Percentiles rank a stretch among this genome's conserved stretches.
phyloP scores from a whole-genome alignment of 2,113 vertebrate genomes.

The Butorides virescens region DNA sequence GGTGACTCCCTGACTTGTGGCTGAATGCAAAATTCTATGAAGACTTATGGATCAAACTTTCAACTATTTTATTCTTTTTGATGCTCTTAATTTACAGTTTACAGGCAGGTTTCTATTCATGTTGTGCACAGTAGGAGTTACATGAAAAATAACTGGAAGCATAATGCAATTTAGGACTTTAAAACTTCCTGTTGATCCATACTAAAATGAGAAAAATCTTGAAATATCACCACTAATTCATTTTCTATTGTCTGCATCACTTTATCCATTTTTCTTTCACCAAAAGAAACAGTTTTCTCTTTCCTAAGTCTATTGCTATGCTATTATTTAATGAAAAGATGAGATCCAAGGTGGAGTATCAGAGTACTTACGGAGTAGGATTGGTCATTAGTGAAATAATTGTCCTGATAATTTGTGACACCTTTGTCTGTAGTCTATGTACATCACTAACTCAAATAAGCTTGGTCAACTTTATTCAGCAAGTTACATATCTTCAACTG shows the following conservation, averaged over 20 bases:
- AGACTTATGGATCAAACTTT: background rate
- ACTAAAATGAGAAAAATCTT: background rate
- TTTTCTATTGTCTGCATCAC: background rate
- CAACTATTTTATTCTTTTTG: background rate
- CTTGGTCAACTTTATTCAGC: background rate
- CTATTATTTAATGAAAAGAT: background rate
- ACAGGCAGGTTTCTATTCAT: background rate
- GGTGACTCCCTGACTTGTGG: background rate
- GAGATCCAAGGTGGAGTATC: background rate
- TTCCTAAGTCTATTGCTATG: background rate
- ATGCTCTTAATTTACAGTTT: background rate
- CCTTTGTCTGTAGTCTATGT: background rate
- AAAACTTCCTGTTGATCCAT: background rate
- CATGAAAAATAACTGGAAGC: background rate
- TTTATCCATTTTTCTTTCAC: background rate
- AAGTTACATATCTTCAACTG: background rate
- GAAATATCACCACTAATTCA: background rate
- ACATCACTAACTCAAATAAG: background rate
- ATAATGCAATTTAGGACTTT: background rate
- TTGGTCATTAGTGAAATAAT: background rate
- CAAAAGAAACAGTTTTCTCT: background rate
- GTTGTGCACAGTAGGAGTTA: background rate
- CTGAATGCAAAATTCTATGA: background rate
- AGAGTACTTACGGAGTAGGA: background rate
- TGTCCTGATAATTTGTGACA: background rate